A percentile compares a stretch with the other conserved stretches of the same genome.
phyloP scores from a whole-genome alignment of 2,113 vertebrate species.

The Oreochromis tanganicae region DNA sequence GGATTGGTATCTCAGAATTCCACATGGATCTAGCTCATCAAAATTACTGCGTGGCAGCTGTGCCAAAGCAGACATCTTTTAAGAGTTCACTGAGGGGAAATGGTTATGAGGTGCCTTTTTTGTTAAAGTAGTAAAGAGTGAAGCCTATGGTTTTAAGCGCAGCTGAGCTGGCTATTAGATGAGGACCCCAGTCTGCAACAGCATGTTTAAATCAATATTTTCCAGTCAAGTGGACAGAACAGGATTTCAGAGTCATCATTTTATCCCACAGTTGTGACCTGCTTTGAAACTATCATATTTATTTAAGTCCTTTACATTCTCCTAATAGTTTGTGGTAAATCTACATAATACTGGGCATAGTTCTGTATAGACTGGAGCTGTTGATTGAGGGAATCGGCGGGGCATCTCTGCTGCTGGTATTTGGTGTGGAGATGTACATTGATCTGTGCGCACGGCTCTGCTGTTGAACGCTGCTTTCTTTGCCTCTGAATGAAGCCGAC shows the following conservation, averaged over 20 bases:
- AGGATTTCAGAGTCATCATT: background rate
- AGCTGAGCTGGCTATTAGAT: slow-evolving; percentile 14
- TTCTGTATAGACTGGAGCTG: background rate
- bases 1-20: background rate
- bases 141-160: background rate
- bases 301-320: slow-evolving; percentile 28
- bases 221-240: background rate
- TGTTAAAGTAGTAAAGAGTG: background rate
- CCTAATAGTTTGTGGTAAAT: slow-evolving; percentile 18
- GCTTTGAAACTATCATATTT: slow-evolving; percentile 21
- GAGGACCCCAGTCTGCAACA: background rate
- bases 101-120: slow-evolving; percentile 32
- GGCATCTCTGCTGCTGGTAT: slow-evolving; percentile 13
- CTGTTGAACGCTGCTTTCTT: slow-evolving; percentile 1
- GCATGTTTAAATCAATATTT: background rate
- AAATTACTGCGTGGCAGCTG: background rate
- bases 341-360: background rate
- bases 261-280: background rate
- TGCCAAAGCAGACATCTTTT: slow-evolving; percentile 27
- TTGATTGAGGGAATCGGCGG: background rate
- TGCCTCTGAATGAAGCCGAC: background rate
- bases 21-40: background rate
- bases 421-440: background rate
- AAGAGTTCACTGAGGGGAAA: background rate
- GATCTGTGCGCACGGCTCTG: background rate